These are phyloP conservation scores for Ophion ellenae DNA, from an alignment of 2,888 invertebrate species.

Conservation along the genomic window DNA sequence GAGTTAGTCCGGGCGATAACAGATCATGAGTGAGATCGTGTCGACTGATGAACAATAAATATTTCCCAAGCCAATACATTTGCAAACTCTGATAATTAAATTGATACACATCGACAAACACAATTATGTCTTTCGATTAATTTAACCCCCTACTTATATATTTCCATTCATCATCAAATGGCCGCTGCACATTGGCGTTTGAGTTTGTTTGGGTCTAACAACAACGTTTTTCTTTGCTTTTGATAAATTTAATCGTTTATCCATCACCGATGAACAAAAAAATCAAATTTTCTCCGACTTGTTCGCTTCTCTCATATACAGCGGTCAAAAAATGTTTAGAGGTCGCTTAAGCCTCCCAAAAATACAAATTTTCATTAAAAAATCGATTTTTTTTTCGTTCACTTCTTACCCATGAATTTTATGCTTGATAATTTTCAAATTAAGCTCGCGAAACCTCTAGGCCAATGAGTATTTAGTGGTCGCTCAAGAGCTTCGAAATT, in stretches of 20 bases:
- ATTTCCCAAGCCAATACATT: background rate
- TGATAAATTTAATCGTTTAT: background rate
- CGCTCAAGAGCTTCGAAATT: too few relatives aligned
- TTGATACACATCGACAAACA: background rate
- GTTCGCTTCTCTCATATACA: background rate
- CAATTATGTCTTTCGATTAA: background rate
- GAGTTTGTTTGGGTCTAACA: background rate
- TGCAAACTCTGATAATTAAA: background rate
- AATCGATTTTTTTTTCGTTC: too few relatives aligned
- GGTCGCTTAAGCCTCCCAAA: too few relatives aligned
- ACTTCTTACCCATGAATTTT: too few relatives aligned
- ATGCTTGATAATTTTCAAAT: too few relatives aligned
- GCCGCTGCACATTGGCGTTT: background rate
- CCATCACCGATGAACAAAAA: background rate
- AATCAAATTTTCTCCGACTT: background rate
- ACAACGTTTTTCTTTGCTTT: background rate
- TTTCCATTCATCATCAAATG: background rate
- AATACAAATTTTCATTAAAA: too few relatives aligned
- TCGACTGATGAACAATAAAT: constrained; percentile 8
- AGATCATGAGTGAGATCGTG: constrained; percentile 15
- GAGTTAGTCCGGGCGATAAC: constrained; percentile 8
- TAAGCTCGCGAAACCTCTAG: too few relatives aligned
- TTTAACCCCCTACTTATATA: background rate
- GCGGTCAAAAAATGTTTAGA: too few relatives aligned
- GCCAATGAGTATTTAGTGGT: too few relatives aligned